These are phyloP conservation scores for Otis tarda DNA, from an alignment of 2,113 vertebrate species.

Conservation along the genomic window DNA sequence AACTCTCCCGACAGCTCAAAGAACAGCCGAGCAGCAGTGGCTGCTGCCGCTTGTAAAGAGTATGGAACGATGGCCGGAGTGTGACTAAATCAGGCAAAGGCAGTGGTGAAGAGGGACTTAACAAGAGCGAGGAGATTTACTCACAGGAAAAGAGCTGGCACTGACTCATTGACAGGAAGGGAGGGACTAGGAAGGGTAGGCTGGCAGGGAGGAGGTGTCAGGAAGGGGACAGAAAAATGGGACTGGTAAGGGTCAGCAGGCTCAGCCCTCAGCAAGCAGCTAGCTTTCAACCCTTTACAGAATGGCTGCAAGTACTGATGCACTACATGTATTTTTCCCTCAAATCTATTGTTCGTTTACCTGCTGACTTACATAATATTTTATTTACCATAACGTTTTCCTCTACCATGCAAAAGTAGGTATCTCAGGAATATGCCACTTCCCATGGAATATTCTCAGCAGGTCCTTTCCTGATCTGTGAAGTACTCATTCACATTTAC, in stretches of 20 bases:
- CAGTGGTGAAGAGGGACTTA: background rate
- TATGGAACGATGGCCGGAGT: background rate
- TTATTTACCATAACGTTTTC: background rate
- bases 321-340: background rate
- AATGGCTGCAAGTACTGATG: background rate
- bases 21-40: background rate
- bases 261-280: background rate
- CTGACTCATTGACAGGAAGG: slow-evolving; percentile 53
- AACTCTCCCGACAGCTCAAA: slow-evolving; percentile 8
- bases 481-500: background rate
- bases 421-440: background rate
- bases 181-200: background rate
- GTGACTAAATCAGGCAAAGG: slow-evolving; percentile 20
- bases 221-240: slow-evolving; percentile 7
- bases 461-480: background rate
- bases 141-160: slow-evolving; percentile 42
- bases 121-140: background rate
- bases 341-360: background rate
- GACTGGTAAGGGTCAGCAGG: background rate
- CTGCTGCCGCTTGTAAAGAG: background rate
- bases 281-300: background rate
- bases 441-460: background rate
- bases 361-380: background rate
- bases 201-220: background rate
- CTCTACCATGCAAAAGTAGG: background rate